Percentiles rank a stretch among this genome's conserved stretches.
phyloP scores from a whole-genome alignment of 1,140 invertebrate genomes.

The Monochamus saltuarius region DNA sequence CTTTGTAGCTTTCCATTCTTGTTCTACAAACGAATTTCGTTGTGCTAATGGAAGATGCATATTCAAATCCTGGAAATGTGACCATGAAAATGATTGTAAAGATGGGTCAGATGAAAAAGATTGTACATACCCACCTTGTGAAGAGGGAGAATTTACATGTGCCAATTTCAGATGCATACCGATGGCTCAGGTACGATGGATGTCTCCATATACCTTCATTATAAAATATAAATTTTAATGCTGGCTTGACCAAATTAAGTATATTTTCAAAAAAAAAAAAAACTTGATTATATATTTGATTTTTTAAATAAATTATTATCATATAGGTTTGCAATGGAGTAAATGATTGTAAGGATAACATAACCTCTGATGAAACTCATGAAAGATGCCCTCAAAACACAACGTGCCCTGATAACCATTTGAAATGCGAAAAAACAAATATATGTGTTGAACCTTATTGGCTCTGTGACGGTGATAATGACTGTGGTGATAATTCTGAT shows the following conservation, averaged over 20 bases:
- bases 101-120: conserved; percentile 89
- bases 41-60: conserved; percentile 95
- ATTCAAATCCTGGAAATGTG: conserved; percentile 92
- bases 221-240: too few species aligned
- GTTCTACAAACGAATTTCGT: conserved; percentile 88
- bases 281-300: too few species aligned
- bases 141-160: conserved; percentile 92
- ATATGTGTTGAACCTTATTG: conserved; percentile 95
- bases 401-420: conserved; percentile 82
- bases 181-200: conserved; percentile 61
- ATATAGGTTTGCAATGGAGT: conserved; percentile 84
- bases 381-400: conserved; percentile 82
- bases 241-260: too few species aligned
- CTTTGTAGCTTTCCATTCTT: conserved; percentile 82
- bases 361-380: conserved; percentile 87
- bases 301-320: conserved; percentile 8
- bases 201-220: too few species aligned
- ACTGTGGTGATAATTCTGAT: conserved; percentile 95
- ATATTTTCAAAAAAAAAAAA: background rate
- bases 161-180: conserved; percentile 88
- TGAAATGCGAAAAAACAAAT: conserved; percentile 91
- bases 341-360: conserved; percentile 92
- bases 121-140: conserved; percentile 88
- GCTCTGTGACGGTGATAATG: conserved; percentile 91
- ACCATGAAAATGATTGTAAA: conserved; percentile 93